These are phyloP conservation scores for Bacillus rossius DNA, from an alignment of 1,140 invertebrate species.

Conservation along the genomic window DNA sequence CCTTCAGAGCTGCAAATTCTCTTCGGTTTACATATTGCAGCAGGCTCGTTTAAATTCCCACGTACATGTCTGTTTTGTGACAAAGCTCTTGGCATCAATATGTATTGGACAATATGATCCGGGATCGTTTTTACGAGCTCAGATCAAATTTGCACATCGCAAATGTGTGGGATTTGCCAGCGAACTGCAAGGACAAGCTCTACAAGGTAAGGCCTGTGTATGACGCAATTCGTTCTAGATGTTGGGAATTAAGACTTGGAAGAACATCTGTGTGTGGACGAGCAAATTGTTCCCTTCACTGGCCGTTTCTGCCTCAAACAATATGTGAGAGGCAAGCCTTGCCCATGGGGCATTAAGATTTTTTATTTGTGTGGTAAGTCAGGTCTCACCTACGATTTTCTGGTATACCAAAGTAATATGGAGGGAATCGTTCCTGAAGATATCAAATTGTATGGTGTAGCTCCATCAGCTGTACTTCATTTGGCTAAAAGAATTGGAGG, in stretches of 20 bases:
- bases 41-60: constrained; percentile 10
- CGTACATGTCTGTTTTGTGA: constrained; percentile 7
- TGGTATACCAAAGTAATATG: constrained; percentile 24
- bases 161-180: background rate
- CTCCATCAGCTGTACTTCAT: background rate
- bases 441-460: background rate
- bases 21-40: background rate
- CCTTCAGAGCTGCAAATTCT: no score
- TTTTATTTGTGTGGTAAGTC: constrained; percentile 24
- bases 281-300: constrained; percentile 32
- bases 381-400: constrained; percentile 28
- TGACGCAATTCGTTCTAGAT: constrained; percentile 7
- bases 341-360: constrained; percentile 23
- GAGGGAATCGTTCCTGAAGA: background rate
- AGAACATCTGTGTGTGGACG: constrained; percentile 23
- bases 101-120: constrained; percentile 8
- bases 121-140: constrained; percentile 8
- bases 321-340: constrained; percentile 6
- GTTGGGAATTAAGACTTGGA: constrained; percentile 12
- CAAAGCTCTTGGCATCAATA: background rate
- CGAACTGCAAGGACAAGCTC: constrained; percentile 1
- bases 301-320: constrained; percentile 20
- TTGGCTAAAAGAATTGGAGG: constrained; percentile 11
- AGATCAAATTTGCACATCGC: background rate
- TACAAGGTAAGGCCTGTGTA: constrained; percentile 10